Conservation (phyloP, 2,797 vertebrate genomes). For the Mormyrus hasselquistii region DNA sequence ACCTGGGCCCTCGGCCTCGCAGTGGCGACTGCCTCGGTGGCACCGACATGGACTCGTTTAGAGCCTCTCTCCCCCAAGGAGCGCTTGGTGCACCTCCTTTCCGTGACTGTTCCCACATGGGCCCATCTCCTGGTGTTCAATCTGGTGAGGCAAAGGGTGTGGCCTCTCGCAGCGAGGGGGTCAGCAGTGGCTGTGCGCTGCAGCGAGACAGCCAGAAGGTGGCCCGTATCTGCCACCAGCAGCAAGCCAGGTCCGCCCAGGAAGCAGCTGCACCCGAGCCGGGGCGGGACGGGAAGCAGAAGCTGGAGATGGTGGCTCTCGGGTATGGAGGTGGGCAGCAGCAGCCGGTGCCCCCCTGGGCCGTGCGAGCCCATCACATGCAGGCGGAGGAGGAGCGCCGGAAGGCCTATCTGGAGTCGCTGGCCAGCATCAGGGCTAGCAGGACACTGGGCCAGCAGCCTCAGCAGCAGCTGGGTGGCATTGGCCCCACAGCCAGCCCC, state of each 20-base stretch:
- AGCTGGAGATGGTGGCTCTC: slow-evolving; percentile 75
- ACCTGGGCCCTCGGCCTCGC: slow-evolving; percentile 65
- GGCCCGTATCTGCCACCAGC: slow-evolving; percentile 91
- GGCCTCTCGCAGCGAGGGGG: slow-evolving; percentile 50
- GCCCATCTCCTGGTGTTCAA: slow-evolving; percentile 57
- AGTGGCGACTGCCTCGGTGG: slow-evolving; percentile 76
- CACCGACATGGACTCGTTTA: slow-evolving; percentile 68
- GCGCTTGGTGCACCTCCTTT: slow-evolving; percentile 69
- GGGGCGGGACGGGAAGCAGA: slow-evolving; percentile 75
- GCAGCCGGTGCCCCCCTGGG: slow-evolving; percentile 65
- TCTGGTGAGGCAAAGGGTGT: slow-evolving; percentile 60
- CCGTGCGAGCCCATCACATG: slow-evolving; percentile 64
- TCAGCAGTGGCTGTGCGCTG: slow-evolving; percentile 73
- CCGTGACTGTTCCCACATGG: slow-evolving; percentile 79
- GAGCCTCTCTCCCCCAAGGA: slow-evolving; percentile 63
- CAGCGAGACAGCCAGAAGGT: slow-evolving; percentile 84
- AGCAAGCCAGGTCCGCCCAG: slow-evolving; percentile 65
- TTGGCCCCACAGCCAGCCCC: slow-evolving; percentile 58
- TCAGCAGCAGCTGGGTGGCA: slow-evolving; percentile 36
- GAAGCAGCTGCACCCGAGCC: slow-evolving; percentile 57
- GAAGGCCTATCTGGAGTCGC: slow-evolving; percentile 79
- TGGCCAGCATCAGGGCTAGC: slow-evolving; percentile 63
- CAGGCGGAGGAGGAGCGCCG: slow-evolving; percentile 73
- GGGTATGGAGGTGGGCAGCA: slow-evolving; percentile 63
- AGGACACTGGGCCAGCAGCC: slow-evolving; percentile 38